These are phyloP conservation scores for Hippocampus guttulatus DNA, from an alignment of 2,113 vertebrate genomes.

Conservation along the genomic window DNA sequence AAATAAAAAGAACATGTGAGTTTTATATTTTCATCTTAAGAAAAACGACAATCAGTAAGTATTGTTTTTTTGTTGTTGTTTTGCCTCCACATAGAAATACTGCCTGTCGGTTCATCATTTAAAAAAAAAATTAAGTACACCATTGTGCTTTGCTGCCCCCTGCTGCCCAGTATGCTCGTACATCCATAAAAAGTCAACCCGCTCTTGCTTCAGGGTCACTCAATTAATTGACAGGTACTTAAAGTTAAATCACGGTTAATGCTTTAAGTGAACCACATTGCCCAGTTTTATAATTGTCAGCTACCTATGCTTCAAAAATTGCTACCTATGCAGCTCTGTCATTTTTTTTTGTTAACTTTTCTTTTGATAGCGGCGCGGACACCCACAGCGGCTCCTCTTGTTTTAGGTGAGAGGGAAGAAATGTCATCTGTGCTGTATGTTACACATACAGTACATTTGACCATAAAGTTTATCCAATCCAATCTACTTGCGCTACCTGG, in stretches of 20 bases:
- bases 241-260: not conserved
- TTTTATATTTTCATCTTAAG: constrained; percentile 81
- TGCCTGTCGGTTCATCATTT: not conserved
- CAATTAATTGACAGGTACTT: not conserved
- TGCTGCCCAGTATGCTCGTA: constrained; percentile 20
- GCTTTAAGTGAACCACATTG: not conserved
- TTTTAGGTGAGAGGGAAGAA: no score
- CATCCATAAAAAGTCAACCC: not conserved
- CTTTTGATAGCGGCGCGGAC: no score
- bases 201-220: no score
- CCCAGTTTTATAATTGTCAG: not conserved
- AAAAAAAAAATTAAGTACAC: not conserved
- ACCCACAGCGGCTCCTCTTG: no score
- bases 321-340: no score
- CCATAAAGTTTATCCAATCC: no score
- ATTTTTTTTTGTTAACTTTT: no score
- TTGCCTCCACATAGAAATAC: no score
- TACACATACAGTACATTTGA: no score
- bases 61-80: not conserved
- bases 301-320: no score
- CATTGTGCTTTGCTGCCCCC: constrained; percentile 28
- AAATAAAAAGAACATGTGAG: constrained; percentile 79
- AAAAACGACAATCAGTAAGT: constrained; percentile 16
- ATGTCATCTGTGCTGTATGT: no score
- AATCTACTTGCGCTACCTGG: no score